phyloP scores from a whole-genome alignment of 2,888 invertebrate genomes.

The Arenicola marina region DNA sequence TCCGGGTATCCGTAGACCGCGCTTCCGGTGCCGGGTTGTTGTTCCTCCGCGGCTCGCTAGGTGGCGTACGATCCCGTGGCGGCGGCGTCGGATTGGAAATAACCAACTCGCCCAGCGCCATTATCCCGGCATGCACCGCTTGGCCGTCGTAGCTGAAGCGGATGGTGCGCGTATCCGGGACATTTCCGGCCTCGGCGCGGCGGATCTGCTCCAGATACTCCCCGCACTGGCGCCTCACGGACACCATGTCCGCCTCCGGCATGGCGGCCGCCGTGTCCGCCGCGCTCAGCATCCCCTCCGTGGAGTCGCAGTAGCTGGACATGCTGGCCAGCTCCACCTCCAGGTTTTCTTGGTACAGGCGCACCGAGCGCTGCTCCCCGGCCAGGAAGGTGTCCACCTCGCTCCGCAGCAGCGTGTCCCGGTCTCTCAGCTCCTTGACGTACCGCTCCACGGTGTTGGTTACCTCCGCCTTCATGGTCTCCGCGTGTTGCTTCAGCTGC shows the following conservation, averaged over 20 bases:
- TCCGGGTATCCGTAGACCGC: too few species aligned
- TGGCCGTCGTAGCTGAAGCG: slow-evolving; percentile 47
- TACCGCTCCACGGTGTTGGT: slow-evolving; percentile 64
- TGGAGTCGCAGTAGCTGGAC: slow-evolving; percentile 86
- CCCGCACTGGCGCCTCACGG: slow-evolving; percentile 43
- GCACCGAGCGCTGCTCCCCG: slow-evolving; percentile 81
- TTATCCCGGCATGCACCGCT: slow-evolving; percentile 41
- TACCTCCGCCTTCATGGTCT: slow-evolving; percentile 88
- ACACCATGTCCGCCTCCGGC: slow-evolving; percentile 46
- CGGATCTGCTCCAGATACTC: slow-evolving; percentile 45
- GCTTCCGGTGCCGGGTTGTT: background rate
- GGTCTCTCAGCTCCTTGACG: slow-evolving; percentile 59
- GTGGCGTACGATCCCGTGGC: background rate
- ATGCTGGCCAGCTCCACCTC: slow-evolving; percentile 95
- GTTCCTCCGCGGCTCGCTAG: too few species aligned
- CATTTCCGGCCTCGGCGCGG: slow-evolving; percentile 71
- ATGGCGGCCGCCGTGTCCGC: slow-evolving; percentile 20
- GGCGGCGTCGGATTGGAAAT: background rate
- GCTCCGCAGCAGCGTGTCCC: slow-evolving; percentile 68
- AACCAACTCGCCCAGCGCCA: slow-evolving; percentile 36
- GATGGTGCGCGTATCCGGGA: slow-evolving; percentile 72
- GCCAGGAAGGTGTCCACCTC: slow-evolving; percentile 84
- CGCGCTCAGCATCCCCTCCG: slow-evolving; percentile 25
- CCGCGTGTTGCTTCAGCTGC: slow-evolving; percentile 85
- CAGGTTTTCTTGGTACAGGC: slow-evolving; percentile 87